These are phyloP conservation scores for Ditylenchus dipsaci DNA, from an alignment of 1,140 invertebrate genomes.

Conservation along the genomic window DNA sequence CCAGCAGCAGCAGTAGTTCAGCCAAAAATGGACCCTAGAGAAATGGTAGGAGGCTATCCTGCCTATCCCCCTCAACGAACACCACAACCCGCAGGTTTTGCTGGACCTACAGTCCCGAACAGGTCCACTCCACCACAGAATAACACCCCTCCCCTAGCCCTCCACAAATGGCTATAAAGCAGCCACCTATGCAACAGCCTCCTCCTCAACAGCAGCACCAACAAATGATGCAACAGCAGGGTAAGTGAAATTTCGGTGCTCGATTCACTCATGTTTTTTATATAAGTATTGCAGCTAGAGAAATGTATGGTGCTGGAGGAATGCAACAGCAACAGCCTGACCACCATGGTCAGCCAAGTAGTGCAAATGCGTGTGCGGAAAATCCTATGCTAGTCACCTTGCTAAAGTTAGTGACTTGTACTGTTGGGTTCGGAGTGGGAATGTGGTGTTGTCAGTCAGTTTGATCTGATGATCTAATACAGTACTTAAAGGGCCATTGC, in stretches of 20 bases:
- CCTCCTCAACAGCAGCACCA: not conserved
- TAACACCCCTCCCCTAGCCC: too few relatives aligned
- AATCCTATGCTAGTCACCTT: constrained; percentile 26
- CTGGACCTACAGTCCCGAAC: too few relatives aligned
- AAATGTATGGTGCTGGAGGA: not conserved
- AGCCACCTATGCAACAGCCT: constrained; percentile 1
- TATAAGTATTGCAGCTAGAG: not conserved
- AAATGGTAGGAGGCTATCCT: too few relatives aligned
- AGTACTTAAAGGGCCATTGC: too few relatives aligned
- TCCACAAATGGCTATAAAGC: too few relatives aligned
- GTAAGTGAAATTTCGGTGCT: too few relatives aligned
- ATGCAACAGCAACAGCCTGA: not conserved
- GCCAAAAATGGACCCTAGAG: too few relatives aligned
- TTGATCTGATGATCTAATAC: too few relatives aligned
- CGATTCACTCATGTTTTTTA: not conserved
- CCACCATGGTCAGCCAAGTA: not conserved
- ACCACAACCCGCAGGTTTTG: too few relatives aligned
- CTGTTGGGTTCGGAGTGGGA: not conserved
- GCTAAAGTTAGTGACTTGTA: constrained; percentile 10
- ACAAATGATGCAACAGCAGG: not conserved
- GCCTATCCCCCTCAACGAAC: too few relatives aligned
- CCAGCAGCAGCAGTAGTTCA: too few relatives aligned
- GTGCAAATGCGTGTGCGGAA: not conserved
- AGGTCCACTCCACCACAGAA: too few relatives aligned
- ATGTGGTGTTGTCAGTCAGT: not conserved